Evolutionary conservation across 1,140 invertebrate species (phyloP).

Genomic region (Pemphigus obesinymphae): DNA sequence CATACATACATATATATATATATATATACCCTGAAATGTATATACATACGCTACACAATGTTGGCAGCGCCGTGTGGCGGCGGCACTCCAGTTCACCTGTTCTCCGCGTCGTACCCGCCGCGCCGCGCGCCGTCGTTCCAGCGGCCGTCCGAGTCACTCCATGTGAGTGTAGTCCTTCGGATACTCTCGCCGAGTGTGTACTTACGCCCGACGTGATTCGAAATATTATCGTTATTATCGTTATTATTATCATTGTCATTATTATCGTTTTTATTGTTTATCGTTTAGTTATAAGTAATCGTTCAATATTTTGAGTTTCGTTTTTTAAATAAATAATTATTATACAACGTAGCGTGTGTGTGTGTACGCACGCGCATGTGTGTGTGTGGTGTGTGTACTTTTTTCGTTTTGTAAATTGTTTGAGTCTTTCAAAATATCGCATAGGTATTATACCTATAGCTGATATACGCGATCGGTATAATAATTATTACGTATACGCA

Average conservation of each 20-base stretch:
- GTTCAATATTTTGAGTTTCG: too few species aligned
- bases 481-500: too few species aligned
- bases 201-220: neutral
- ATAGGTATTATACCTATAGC: too few species aligned
- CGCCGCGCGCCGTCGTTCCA: conserved; percentile 30
- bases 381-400: neutral
- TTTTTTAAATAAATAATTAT: too few species aligned
- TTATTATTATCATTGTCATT: neutral
- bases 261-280: neutral
- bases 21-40: neutral
- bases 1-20: neutral
- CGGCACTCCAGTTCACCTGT: conserved; percentile 40
- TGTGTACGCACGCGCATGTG: neutral
- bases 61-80: conserved; percentile 33
- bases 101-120: conserved; percentile 28
- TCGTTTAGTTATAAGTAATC: too few species aligned
- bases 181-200: conserved; percentile 19
- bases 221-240: neutral
- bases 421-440: neutral
- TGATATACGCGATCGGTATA: too few species aligned
- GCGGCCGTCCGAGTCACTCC: conserved; percentile 23
- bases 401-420: too few species aligned
- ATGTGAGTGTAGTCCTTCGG: conserved; percentile 39
- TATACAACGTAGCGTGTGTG: neutral
- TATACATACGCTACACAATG: neutral